phyloP scores from a whole-genome alignment of 2,888 invertebrate genomes.

The Drosophila diplacantha region DNA sequence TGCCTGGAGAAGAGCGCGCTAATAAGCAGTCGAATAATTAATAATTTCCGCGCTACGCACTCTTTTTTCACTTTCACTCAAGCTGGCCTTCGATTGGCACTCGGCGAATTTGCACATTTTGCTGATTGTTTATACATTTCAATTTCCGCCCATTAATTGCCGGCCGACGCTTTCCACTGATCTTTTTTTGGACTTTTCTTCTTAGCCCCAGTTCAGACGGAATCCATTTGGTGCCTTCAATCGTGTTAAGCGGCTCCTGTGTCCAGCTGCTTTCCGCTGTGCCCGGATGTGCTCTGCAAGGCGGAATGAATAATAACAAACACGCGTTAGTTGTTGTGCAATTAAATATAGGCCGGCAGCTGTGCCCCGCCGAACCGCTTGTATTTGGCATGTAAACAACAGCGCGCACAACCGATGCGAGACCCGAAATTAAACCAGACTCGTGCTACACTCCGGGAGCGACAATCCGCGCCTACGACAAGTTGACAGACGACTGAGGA shows the following conservation, averaged over 20 bases:
- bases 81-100: slow-evolving; percentile 50
- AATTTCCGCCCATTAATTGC: slow-evolving; percentile 52
- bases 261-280: slow-evolving; percentile 56
- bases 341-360: slow-evolving; percentile 33
- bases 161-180: slow-evolving; percentile 18
- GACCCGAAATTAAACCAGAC: slow-evolving; percentile 5
- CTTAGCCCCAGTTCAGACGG: slow-evolving; percentile 9
- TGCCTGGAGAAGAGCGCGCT: slow-evolving; percentile 29
- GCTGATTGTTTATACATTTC: slow-evolving; percentile 46
- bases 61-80: slow-evolving; percentile 36
- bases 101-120: slow-evolving; percentile 47
- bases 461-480: slow-evolving; percentile 35
- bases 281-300: slow-evolving; percentile 62
- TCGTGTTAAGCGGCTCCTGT: slow-evolving; percentile 32
- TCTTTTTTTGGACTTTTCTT: slow-evolving; percentile 7
- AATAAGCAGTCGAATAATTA: slow-evolving; percentile 59
- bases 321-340: slow-evolving; percentile 43
- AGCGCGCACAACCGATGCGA: slow-evolving; percentile 9
- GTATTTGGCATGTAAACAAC: slow-evolving; percentile 34
- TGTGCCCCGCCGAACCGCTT: slow-evolving; percentile 9
- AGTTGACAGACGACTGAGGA: slow-evolving; percentile 67
- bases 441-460: slow-evolving; percentile 2
- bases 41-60: slow-evolving; percentile 52
- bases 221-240: slow-evolving; percentile 32
- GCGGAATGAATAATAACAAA: slow-evolving; percentile 57